A percentile compares a stretch with the other conserved stretches of the same genome.
These are phyloP conservation scores for Standfussiana lucernea DNA, from an alignment of 2,888 invertebrate genomes.

Conservation along the genomic window DNA sequence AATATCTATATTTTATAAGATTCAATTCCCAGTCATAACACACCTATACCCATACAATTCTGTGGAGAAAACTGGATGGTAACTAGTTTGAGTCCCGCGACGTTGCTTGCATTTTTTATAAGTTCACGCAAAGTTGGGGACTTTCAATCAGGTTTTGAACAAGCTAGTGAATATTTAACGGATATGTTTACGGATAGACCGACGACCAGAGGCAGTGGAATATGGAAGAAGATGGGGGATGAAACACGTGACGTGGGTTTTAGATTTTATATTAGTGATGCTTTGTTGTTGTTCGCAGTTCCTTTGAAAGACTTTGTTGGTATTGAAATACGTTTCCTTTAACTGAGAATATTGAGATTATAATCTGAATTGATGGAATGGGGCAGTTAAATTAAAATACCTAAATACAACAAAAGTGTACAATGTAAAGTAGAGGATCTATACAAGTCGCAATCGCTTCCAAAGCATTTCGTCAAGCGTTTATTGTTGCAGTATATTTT, in stretches of 20 bases:
- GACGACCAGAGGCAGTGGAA: slow-evolving; percentile 29
- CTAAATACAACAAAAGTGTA: background rate
- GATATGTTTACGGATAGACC: slow-evolving; percentile 52
- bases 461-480: background rate
- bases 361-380: background rate
- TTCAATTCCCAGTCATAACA: slow-evolving; percentile 21
- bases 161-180: slow-evolving; percentile 61
- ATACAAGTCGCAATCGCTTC: background rate
- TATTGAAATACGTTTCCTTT: background rate
- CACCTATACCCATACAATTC: slow-evolving; percentile 31
- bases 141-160: slow-evolving; percentile 64
- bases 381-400: background rate
- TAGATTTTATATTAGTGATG: background rate
- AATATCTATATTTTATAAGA: too few species aligned
- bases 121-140: slow-evolving; percentile 57
- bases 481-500: background rate
- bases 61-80: slow-evolving; percentile 51
- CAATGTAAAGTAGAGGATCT: background rate
- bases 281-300: background rate
- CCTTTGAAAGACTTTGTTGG: background rate
- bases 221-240: slow-evolving; percentile 25
- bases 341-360: background rate
- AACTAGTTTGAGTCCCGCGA: slow-evolving; percentile 60
- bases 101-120: slow-evolving; percentile 66
- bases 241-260: slow-evolving; percentile 13